phyloP scores from a whole-genome alignment of 2,888 invertebrate species.

The Zeuzera pyrina region DNA sequence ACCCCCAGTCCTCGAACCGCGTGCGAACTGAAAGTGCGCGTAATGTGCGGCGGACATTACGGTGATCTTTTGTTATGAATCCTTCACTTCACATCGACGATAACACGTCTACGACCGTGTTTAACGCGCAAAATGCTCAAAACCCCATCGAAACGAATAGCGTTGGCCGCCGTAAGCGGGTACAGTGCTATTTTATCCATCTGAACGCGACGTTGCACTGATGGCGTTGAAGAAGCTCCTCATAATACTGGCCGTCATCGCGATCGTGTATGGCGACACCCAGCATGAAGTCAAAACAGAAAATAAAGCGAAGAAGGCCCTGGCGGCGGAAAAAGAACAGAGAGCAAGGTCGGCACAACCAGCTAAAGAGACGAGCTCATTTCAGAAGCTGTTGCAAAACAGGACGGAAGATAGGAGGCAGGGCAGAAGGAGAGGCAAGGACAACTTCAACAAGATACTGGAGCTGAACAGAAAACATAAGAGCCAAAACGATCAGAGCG shows the following conservation, averaged over 20 bases:
- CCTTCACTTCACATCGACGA: slow-evolving; percentile 20
- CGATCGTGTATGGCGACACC: slow-evolving; percentile 34
- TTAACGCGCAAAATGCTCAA: slow-evolving; percentile 34
- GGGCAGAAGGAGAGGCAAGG: slow-evolving; percentile 28
- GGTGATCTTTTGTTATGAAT: slow-evolving; percentile 46
- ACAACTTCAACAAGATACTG: slow-evolving; percentile 34
- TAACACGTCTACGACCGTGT: slow-evolving; percentile 17
- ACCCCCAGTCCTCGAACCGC: slow-evolving; percentile 1
- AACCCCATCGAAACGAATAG: slow-evolving; percentile 13
- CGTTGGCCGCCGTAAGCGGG: slow-evolving; percentile 27
- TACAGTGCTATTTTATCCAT: slow-evolving; percentile 19
- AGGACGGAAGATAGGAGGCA: slow-evolving; percentile 32
- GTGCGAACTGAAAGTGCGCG: slow-evolving; percentile 5
- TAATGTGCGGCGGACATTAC: slow-evolving; percentile 11
- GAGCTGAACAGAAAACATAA: slow-evolving; percentile 27
- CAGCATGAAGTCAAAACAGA: slow-evolving; percentile 50
- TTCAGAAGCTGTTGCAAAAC: slow-evolving; percentile 48
- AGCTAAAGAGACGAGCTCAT: slow-evolving; percentile 37
- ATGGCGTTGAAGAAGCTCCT: slow-evolving; percentile 54
- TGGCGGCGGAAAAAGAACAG: slow-evolving; percentile 61
- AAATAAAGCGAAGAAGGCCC: slow-evolving; percentile 51
- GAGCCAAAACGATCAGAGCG: slow-evolving; percentile 19
- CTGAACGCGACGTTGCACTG: slow-evolving; percentile 39
- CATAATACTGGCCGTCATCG: slow-evolving; percentile 37
- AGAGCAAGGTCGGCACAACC: slow-evolving; percentile 42